phyloP scores from a whole-genome alignment of 2,797 vertebrate species.

The Novumbra hubbsi region DNA sequence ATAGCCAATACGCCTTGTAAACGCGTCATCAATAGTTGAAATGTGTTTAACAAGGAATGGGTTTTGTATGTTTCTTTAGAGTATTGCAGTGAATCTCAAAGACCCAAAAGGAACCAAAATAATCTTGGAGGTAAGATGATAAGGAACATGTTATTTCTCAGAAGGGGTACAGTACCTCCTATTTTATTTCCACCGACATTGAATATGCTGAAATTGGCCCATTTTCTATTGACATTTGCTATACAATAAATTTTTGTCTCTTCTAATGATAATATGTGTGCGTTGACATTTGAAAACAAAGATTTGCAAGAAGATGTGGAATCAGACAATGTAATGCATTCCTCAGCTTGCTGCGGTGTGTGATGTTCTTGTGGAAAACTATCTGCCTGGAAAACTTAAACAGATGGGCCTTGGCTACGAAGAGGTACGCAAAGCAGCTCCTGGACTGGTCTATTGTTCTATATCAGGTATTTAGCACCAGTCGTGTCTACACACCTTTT shows the following conservation, averaged over 20 bases:
- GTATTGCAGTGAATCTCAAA: conserved; percentile 88
- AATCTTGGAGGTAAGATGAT: conserved; percentile 80
- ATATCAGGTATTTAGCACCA: conserved; percentile 81
- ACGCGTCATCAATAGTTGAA: neutral
- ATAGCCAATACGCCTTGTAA: neutral
- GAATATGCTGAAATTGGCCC: neutral
- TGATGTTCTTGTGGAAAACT: conserved; percentile 93
- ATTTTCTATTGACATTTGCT: neutral
- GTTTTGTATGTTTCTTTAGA: conserved; percentile 59
- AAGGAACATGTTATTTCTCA: neutral
- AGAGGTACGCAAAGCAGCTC: conserved; percentile 78
- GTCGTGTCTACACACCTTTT: neutral
- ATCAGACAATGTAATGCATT: neutral
- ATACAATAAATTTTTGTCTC: neutral
- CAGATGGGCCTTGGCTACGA: conserved; percentile 85
- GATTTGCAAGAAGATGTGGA: neutral
- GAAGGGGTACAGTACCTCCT: neutral
- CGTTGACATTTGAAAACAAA: neutral
- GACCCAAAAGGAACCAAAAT: conserved; percentile 78
- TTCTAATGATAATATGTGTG: neutral
- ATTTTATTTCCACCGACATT: conserved; percentile 1
- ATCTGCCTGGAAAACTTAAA: conserved; percentile 85
- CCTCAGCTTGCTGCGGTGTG: conserved; percentile 82
- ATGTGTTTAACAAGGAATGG: neutral
- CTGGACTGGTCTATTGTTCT: conserved; percentile 88